phyloP scores from a whole-genome alignment of 2,113 vertebrate species.

The Elachura formosa region DNA sequence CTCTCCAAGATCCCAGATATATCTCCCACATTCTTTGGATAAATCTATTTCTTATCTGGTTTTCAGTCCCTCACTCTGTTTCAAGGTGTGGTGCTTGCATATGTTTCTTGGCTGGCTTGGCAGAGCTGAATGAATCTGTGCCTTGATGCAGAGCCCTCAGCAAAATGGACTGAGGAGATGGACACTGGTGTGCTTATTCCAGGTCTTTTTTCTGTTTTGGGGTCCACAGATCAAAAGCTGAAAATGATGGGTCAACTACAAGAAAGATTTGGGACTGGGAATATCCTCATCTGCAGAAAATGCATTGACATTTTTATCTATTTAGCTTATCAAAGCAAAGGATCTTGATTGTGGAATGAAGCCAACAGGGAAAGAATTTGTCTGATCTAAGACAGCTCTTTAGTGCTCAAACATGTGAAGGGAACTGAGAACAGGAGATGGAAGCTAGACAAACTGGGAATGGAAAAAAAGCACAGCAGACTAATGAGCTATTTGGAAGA shows the following conservation, averaged over 20 bases:
- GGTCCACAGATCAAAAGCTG: neutral
- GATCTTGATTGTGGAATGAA: neutral
- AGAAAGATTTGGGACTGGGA: neutral
- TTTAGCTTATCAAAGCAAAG: neutral
- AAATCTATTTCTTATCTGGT: neutral
- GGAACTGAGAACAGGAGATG: neutral
- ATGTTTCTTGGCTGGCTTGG: neutral
- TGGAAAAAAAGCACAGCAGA: neutral
- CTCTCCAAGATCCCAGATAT: neutral
- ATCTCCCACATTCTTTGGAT: neutral
- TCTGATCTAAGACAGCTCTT: neutral
- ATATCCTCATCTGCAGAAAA: neutral
- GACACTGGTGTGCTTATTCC: neutral
- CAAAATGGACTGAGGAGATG: neutral
- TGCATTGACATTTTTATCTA: neutral
- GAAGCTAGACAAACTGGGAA: neutral
- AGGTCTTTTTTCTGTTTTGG: neutral
- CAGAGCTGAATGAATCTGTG: neutral
- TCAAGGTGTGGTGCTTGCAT: neutral
- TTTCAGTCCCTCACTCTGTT: neutral
- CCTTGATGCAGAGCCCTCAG: neutral
- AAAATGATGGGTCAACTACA: neutral
- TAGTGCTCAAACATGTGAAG: neutral
- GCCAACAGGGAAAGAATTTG: neutral
- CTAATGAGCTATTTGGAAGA: neutral